These are phyloP conservation scores for Alentia gelatinosa DNA, from an alignment of 2,888 invertebrate genomes.

Conservation along the genomic window DNA sequence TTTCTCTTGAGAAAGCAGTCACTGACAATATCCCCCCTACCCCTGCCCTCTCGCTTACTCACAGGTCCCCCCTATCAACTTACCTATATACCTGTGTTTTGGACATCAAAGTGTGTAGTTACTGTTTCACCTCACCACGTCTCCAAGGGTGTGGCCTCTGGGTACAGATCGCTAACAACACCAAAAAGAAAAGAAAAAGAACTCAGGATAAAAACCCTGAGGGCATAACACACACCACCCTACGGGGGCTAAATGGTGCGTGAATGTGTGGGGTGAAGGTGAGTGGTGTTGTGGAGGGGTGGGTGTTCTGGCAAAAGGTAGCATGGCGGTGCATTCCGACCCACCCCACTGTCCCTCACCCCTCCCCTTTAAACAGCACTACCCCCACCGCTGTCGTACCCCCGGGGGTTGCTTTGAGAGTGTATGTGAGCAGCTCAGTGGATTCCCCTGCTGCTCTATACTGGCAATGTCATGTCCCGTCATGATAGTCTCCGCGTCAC, in stretches of 20 bases:
- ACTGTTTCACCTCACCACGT: not conserved
- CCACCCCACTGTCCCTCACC: not conserved
- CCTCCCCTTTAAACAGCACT: not conserved
- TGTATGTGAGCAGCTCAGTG: not conserved
- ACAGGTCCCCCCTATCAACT: not conserved
- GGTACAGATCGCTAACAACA: not conserved
- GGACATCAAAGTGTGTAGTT: not conserved
- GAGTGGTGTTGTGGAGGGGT: not conserved
- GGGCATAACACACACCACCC: not conserved
- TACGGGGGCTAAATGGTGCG: not conserved
- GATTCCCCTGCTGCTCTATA: not conserved
- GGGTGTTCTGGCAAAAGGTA: not conserved
- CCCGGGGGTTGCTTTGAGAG: not conserved
- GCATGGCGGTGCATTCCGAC: not conserved
- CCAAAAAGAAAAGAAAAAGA: not conserved
- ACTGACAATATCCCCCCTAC: not conserved
- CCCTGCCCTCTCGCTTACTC: not conserved
- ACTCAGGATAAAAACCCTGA: not conserved
- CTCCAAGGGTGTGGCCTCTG: constrained; percentile 2
- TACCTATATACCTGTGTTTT: not conserved
- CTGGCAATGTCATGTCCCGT: constrained; percentile 19
- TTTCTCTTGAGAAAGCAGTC: no score
- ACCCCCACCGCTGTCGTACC: not conserved
- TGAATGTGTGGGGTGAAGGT: not conserved
- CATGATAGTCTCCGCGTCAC: constrained; percentile 18